phyloP scores from a whole-genome alignment of 1,140 invertebrate species.

The Kradibia gibbosae region DNA sequence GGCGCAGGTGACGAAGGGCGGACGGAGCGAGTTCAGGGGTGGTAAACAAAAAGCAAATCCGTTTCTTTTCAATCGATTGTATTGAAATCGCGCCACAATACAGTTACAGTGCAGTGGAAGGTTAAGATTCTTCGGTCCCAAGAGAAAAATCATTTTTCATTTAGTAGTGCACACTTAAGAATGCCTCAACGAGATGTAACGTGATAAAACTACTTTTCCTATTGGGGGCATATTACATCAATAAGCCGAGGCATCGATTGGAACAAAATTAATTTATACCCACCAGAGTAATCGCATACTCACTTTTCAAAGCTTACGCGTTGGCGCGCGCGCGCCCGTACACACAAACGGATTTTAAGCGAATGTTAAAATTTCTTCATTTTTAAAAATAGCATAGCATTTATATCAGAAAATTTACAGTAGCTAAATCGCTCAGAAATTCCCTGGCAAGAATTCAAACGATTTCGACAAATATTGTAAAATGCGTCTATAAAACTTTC shows the following conservation, averaged over 20 bases:
- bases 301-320: background rate
- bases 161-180: background rate
- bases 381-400: background rate
- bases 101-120: background rate
- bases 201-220: background rate
- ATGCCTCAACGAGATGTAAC: background rate
- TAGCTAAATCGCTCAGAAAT: background rate
- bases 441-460: background rate
- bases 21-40: background rate
- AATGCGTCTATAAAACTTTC: background rate
- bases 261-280: background rate
- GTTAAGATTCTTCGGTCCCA: background rate
- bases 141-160: background rate
- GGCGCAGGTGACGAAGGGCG: background rate
- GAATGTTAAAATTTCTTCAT: background rate
- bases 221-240: background rate
- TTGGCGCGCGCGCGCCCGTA: too few species aligned
- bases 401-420: background rate
- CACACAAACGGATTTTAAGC: background rate
- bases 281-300: background rate
- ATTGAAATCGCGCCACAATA: background rate
- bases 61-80: background rate
- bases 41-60: background rate
- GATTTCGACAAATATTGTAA: background rate
- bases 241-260: background rate